Percentiles rank a stretch among this genome's conserved stretches.
phyloP scores from a whole-genome alignment of 2,888 invertebrate genomes.

The Sclerodermus sp. region DNA sequence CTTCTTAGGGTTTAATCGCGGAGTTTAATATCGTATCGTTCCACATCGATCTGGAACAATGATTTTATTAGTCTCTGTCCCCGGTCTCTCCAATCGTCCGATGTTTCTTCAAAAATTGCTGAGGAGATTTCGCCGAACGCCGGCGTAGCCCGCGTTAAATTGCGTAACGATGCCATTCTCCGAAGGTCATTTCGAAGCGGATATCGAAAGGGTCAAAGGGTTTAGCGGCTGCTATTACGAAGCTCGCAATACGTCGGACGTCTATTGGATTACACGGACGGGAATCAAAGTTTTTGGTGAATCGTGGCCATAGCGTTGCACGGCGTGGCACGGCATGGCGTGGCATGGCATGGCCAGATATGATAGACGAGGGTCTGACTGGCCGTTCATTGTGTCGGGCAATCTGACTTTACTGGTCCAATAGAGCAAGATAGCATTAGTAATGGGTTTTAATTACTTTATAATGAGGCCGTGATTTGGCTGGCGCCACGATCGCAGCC shows the following conservation, averaged over 20 bases:
- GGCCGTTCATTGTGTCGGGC: slow-evolving; percentile 42
- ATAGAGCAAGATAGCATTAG: slow-evolving; percentile 56
- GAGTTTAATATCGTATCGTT: slow-evolving; percentile 10
- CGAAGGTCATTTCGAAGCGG: slow-evolving; percentile 45
- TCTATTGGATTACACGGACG: slow-evolving; percentile 41
- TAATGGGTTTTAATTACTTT: slow-evolving; percentile 58
- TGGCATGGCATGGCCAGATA: not conserved
- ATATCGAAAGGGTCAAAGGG: slow-evolving; percentile 43
- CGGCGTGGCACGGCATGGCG: not conserved
- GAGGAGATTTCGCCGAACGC: not conserved
- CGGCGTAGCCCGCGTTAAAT: slow-evolving; percentile 18
- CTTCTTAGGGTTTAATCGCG: slow-evolving; percentile 16
- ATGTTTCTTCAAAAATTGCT: slow-evolving; percentile 4
- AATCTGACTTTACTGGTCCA: slow-evolving; percentile 14
- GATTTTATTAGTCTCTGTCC: no score
- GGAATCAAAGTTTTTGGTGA: slow-evolving; percentile 33
- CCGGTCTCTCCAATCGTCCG: no score
- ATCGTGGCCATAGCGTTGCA: no score
- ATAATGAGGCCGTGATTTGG: slow-evolving; percentile 54
- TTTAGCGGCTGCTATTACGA: slow-evolving; percentile 26
- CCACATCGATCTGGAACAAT: not conserved
- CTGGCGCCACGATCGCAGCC: slow-evolving; percentile 45
- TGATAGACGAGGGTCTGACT: slow-evolving; percentile 55
- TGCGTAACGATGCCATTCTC: slow-evolving; percentile 22
- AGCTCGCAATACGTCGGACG: slow-evolving; percentile 26